These are phyloP conservation scores for Melieria crassipennis DNA, from an alignment of 2,888 invertebrate genomes.

Conservation along the genomic window DNA sequence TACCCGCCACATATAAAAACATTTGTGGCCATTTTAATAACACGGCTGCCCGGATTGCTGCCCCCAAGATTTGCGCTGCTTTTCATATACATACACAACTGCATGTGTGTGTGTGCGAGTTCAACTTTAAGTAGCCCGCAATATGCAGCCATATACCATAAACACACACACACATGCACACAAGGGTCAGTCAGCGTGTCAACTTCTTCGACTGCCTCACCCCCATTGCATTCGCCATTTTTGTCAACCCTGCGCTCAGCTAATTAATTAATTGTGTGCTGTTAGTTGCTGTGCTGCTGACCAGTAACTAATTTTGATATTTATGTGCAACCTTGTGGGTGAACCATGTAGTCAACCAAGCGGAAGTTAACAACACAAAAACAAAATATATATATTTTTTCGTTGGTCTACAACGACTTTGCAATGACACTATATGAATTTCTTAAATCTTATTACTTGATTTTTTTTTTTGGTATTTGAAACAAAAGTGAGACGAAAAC, in stretches of 20 bases:
- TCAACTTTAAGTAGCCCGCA: constrained; percentile 10
- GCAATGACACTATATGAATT: no score
- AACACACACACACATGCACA: not conserved
- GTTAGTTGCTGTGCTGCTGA: constrained; percentile 16
- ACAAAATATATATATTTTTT: no score
- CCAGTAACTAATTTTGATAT: constrained; percentile 35
- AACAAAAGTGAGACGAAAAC: no score
- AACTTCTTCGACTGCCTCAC: no score
- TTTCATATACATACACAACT: not conserved
- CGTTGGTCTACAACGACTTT: no score
- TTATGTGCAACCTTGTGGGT: constrained; percentile 10
- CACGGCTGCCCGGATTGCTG: not conserved
- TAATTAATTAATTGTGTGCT: constrained; percentile 35
- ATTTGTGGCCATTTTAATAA: not conserved
- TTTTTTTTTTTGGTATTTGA: no score
- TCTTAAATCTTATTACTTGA: no score
- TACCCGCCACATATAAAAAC: constrained; percentile 3
- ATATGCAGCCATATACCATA: not conserved
- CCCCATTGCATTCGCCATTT: no score
- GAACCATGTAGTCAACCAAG: no score
- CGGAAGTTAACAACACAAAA: no score
- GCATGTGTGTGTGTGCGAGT: constrained; percentile 8
- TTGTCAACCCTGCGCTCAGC: constrained; percentile 24
- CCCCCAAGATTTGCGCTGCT: not conserved
- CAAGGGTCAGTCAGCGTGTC: not conserved